Base-by-base conservation (phyloP, 2,888 invertebrate genomes). In the Tineola bisselliella region DNA sequence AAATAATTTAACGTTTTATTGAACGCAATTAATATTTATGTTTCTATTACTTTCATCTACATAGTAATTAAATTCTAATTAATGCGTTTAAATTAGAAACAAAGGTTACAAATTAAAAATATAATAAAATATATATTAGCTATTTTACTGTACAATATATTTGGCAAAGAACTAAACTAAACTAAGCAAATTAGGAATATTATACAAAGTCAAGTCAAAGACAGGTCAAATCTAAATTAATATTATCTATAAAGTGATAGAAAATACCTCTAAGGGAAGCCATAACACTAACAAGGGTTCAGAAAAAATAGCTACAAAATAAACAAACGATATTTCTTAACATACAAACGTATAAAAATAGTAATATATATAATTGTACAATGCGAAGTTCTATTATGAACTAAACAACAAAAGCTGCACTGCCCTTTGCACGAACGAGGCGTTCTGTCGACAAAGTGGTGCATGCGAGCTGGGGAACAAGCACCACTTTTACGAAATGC, bases 1-100 rank as follows among this genome's bases (percentile, higher is more conserved):
- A 63, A 72, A 76, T 78, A 76, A 76, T 70, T 72, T 83, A 86
- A 82, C 82, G 74, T 79, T 86, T 86, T 84, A 86, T 81, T 86
- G 79, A 84, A 83, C 83, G 80, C 75, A 82, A 83, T 83, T 79
- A 76, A 68, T 67, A 67, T 63, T 71, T 69, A 70, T 68, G 66
- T 67, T 43, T 75, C 78, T 77, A 80, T 77, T 81, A 84, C 79
- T 82, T 74, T 75, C 74, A 70, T 69, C 78, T 82, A 83, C 79
- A 70, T 72, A 18, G 61, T 61, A 61, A 18, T 57, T 44, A 52
- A 62, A 38, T 60, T 62, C 33, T 61, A 56, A 57, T 61, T 33
- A 61, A 61, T 61, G 57, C 61, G 54, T 33, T 63, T 62, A 63
- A 59, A 44, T 38, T 59, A 60, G 56, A 64, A 64, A 61, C 61